phyloP scores from a whole-genome alignment of 1,140 invertebrate species.

The Danaus melanippus region DNA sequence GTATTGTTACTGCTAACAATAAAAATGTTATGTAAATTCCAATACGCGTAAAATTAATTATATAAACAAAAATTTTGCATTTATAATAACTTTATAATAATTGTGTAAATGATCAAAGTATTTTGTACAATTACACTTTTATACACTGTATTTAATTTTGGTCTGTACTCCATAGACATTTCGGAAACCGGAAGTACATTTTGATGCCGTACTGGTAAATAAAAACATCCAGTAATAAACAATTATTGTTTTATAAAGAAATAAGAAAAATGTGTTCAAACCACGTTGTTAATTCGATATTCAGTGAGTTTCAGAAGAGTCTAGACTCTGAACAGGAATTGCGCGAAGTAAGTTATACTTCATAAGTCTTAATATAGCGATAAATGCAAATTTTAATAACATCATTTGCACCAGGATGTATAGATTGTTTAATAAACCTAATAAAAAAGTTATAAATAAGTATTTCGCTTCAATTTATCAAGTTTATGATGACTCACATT shows the following conservation, averaged over 20 bases:
- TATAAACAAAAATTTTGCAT: no score
- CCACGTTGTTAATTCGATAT: constrained; percentile 41
- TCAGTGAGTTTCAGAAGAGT: constrained; percentile 50
- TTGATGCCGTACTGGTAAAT: no score
- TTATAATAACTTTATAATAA: no score
- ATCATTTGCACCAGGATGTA: not conserved
- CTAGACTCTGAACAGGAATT: constrained; percentile 52
- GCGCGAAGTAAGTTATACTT: constrained; percentile 40
- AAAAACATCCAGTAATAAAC: no score
- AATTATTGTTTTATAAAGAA: constrained; percentile 3
- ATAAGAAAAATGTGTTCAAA: constrained; percentile 44
- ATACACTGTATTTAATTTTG: no score
- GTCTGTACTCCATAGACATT: no score
- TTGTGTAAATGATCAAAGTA: no score
- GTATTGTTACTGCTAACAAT: no score
- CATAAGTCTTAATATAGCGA: not conserved
- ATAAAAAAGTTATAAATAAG: not conserved
- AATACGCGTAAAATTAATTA: no score
- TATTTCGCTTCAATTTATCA: not conserved
- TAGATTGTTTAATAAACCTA: not conserved
- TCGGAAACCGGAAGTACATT: no score
- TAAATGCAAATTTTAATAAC: not conserved
- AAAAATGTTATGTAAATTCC: no score
- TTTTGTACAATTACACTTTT: no score
- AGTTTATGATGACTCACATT: not conserved